Percentiles rank a stretch among this genome's conserved stretches.
Conservation (phyloP, 1,140 invertebrate genomes). For the Papilio glaucus region DNA sequence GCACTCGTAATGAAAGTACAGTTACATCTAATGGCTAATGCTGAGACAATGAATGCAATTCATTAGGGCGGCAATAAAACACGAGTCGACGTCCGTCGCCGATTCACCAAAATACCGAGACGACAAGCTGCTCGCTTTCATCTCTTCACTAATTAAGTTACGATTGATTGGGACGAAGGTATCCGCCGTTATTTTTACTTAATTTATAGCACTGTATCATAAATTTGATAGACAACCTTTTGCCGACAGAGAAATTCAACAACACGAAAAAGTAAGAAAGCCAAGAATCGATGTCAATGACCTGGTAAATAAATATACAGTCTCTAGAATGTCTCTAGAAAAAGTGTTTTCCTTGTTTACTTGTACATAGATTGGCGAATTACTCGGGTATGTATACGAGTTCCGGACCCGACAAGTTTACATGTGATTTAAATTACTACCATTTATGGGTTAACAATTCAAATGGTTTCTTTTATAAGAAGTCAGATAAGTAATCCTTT, state of each 20-base stretch:
- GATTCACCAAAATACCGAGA: constrained; percentile 56
- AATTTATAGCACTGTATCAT: constrained; percentile 33
- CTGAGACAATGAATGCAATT: constrained; percentile 67
- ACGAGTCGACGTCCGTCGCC: constrained; percentile 49
- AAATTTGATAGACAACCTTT: constrained; percentile 36
- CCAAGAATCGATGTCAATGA: constrained; percentile 19
- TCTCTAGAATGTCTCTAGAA: too few relatives aligned
- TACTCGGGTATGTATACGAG: background rate
- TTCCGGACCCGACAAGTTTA: background rate
- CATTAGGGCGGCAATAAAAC: constrained; percentile 69
- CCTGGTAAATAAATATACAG: constrained; percentile 12
- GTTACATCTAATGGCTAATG: constrained; percentile 60
- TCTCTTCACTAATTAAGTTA: constrained; percentile 64
- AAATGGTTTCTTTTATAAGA: constrained; percentile 6
- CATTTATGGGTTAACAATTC: background rate
- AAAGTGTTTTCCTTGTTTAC: background rate
- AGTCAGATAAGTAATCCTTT: constrained; percentile 49
- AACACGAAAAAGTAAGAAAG: background rate
- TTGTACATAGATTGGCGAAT: background rate
- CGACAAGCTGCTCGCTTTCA: constrained; percentile 55
- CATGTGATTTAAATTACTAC: constrained; percentile 15
- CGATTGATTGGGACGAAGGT: constrained; percentile 54
- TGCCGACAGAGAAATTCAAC: constrained; percentile 32
- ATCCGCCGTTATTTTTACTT: constrained; percentile 37
- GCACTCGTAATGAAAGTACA: constrained; percentile 60